Evolutionary conservation across 2,797 vertebrate species (phyloP), one percentile per base, ranked within the genome.

Genomic region (Sebastes alutus): DNA sequence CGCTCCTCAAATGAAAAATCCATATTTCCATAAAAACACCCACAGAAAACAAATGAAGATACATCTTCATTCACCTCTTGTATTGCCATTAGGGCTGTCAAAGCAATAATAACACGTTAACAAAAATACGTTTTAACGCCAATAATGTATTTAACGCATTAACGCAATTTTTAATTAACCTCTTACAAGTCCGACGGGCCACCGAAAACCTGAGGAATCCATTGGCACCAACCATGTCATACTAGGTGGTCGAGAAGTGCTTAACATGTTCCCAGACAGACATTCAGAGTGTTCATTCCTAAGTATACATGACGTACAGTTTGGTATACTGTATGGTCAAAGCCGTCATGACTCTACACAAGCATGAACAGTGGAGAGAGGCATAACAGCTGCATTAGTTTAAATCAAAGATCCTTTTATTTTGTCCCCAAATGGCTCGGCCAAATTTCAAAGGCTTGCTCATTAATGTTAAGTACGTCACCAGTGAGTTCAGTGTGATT

Each of bases 371-470:
- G 38, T 20, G 14, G 6, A 49, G 27, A 0, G 9, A 59, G 11
- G 30, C 20, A 23, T 22, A 30, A 38, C 30, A 71, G 49, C 14
- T 16, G 38, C 14, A 22, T 58, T 3, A 23, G 52, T 42, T 35
- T 2, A 70, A 70, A 60, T 75, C 16, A 42, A 56, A 74, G 23
- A 70, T 56, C 13, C 20, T 83, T 70, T 60, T 25, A 52, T 76
- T 80, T 58, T 23, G 9, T 30, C 14, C 46, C 62, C 14, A 25
- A 33, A 75, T 33, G 22, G 4, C 25, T 46, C 27, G 14, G 46
- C 1, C 30, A 55, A 14, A 32, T 32, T 22, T 65, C 18, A 49
- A 65, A 83, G 32, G 12, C 52, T 32, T n/a, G 20, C 10, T 73
- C 23, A 77, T 70, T 42, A 64, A 70, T 56, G 61, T 65, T 1